Evolutionary conservation across 2,888 invertebrate species (phyloP).

Genomic region (Anthophora plumipes): DNA sequence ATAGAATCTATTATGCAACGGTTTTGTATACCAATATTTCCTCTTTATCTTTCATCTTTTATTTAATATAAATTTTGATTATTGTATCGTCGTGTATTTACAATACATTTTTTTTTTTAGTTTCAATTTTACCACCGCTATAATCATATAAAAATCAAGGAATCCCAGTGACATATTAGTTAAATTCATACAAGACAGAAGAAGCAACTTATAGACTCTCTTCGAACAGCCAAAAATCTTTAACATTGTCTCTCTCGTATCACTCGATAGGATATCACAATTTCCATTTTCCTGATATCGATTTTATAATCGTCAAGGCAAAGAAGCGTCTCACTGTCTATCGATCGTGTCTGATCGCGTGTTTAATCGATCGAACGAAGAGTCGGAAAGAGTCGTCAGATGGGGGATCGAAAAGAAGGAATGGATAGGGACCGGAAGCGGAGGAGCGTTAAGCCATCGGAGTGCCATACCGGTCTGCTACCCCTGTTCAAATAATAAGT

Average conservation of each 20-base stretch:
- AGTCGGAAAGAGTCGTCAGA: conserved; percentile 15
- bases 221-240: no score
- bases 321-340: conserved; percentile 46
- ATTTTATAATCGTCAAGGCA: conserved; percentile 12
- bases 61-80: no score
- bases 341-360: conserved; percentile 55
- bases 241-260: not conserved
- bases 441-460: conserved; percentile 65
- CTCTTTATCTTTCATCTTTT: no score
- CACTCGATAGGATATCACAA: not conserved
- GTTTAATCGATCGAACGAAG: conserved; percentile 41
- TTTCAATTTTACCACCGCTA: no score
- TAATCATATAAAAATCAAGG: no score
- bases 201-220: no score
- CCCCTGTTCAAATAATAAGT: conserved; percentile 80
- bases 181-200: not conserved
- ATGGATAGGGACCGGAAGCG: conserved; percentile 51
- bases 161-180: no score
- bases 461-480: conserved; percentile 52
- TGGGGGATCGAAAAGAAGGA: not conserved
- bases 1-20: no score
- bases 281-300: not conserved
- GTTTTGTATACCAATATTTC: no score
- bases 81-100: no score
- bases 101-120: no score